phyloP scores from a whole-genome alignment of 2,797 vertebrate species.

The Linurgus olivaceus region DNA sequence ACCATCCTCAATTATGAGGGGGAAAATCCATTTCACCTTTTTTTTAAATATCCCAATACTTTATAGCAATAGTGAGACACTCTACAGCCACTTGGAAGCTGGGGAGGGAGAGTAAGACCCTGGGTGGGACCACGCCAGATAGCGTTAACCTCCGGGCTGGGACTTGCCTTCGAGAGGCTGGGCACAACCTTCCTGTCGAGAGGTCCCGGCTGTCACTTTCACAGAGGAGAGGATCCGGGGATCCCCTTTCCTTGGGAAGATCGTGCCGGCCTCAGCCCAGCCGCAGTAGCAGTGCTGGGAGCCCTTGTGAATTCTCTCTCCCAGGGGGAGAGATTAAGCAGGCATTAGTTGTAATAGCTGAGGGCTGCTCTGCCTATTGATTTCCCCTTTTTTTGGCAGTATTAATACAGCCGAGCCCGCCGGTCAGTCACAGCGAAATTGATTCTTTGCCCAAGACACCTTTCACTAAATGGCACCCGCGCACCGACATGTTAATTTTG shows the following conservation, averaged over 20 bases:
- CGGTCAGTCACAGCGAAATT: constrained; percentile 57
- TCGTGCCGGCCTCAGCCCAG: background rate
- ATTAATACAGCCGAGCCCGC: constrained; percentile 37
- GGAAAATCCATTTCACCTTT: constrained; percentile 36
- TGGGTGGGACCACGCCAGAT: background rate
- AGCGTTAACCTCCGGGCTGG: background rate
- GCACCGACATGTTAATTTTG: constrained; percentile 50
- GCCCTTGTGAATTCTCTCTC: background rate
- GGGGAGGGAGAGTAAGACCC: background rate
- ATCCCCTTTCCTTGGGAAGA: background rate
- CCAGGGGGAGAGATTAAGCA: constrained; percentile 1
- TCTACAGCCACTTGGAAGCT: background rate
- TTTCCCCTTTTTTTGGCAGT: background rate
- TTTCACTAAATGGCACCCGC: constrained; percentile 42
- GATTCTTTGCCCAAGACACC: constrained; percentile 64
- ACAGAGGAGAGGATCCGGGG: background rate
- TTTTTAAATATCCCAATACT: constrained; percentile 1
- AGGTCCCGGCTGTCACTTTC: background rate
- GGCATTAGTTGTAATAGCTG: background rate
- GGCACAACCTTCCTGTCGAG: background rate
- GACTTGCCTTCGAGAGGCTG: background rate
- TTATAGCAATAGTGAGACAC: background rate
- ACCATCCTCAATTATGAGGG: background rate
- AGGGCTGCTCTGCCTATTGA: constrained; percentile 14
- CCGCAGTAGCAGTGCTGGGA: background rate